phyloP scores from a whole-genome alignment of 2,888 invertebrate genomes.

The Aphodius sticticus region DNA sequence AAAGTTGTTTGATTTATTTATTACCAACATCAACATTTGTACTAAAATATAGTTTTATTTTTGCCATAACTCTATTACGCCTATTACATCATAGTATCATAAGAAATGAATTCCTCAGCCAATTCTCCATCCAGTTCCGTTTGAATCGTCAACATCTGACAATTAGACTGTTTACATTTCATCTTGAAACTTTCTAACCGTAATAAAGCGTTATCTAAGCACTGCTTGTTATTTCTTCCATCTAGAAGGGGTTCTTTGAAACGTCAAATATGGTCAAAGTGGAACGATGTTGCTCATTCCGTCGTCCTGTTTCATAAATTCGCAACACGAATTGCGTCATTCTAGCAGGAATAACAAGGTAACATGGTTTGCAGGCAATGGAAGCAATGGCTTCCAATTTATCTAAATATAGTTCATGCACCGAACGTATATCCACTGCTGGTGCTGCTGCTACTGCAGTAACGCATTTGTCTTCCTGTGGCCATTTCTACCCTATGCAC shows the following conservation, averaged over 20 bases:
- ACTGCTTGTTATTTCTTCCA: too few relatives aligned
- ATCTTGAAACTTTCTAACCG: too few relatives aligned
- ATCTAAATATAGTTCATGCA: not conserved
- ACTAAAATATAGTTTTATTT: too few relatives aligned
- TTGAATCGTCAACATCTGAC: too few relatives aligned
- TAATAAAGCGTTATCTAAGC: too few relatives aligned
- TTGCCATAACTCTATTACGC: too few relatives aligned
- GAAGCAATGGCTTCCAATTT: not conserved
- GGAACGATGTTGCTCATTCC: not conserved
- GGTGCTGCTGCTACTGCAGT: not conserved
- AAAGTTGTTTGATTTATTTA: too few relatives aligned
- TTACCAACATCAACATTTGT: too few relatives aligned
- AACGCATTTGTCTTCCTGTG: not conserved
- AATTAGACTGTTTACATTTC: too few relatives aligned
- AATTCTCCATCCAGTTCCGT: too few relatives aligned
- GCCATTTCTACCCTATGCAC: not conserved
- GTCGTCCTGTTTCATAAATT: not conserved
- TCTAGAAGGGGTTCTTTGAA: not conserved
- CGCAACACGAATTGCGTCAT: not conserved
- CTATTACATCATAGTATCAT: too few relatives aligned
- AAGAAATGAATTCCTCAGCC: too few relatives aligned
- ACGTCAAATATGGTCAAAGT: not conserved
- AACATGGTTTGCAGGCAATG: not conserved
- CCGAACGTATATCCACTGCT: not conserved
- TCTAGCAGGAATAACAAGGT: not conserved